Base-by-base conservation (phyloP, 2,888 invertebrate species). In the Clunio marinus region DNA sequence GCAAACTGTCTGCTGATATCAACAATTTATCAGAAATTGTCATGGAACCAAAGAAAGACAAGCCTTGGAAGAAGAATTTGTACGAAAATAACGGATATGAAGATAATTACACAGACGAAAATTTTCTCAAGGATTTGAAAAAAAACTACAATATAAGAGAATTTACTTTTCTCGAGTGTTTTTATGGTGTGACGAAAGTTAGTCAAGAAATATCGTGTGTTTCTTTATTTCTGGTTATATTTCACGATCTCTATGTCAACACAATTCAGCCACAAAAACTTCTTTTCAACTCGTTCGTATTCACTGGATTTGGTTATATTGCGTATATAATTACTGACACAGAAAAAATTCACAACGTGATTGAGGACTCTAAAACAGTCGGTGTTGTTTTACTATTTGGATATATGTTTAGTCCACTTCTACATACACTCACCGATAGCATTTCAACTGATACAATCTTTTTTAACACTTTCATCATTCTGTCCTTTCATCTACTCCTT, bases 361-460 rank as follows among this genome's bases (percentile, higher is more conserved):
- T 80, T 1, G 83, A 86, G 72, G 89, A 94, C 75, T 76, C 89
- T 0, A 86, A 90, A 77, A 94, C 91, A 0, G 85, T 91, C 0
- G 75, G 91, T 35, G 88, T 93, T 7, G 95, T 95, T 74, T 76
- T 94, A 1, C 85, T 89, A 0, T 89, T 96, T 75, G 94, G 95
- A 1, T 94, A 91, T 74, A 83, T 94, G 67, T 82, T 96, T 70
- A 94, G 96, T 0, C 98, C 97, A 0, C 85, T 97, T 17, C 79
- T 96, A 32, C 93, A 96, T 76, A 97, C 96, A 0, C 25, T 68
- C 62, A 98, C 99, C 0, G 93, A 95, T 76, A 95, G 96, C 0
- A 92, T 99, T 1, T 96, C 96, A 75, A 97, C 97, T 0, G 97
- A 99, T 75, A 96, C 98, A 0, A 96, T 99, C 75, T 96, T 95